These are phyloP conservation scores for Cuniculus paca DNA, from an alignment of 2,797 vertebrate genomes.

Conservation along the genomic window DNA sequence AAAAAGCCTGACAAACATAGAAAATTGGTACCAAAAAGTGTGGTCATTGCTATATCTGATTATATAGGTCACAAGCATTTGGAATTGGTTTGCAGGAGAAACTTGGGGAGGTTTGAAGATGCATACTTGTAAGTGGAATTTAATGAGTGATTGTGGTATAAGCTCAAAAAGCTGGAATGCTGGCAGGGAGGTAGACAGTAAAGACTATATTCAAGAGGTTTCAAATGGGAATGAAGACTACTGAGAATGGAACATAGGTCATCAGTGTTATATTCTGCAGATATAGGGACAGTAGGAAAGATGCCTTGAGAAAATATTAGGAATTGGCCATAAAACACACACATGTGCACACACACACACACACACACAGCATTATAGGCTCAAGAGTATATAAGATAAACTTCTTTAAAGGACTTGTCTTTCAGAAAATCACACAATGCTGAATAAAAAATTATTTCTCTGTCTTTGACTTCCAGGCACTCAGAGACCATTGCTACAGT, in stretches of 20 bases:
- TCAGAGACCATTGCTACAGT: not conserved
- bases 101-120: not conserved
- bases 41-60: not conserved
- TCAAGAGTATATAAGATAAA: not conserved
- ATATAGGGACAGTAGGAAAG: not conserved
- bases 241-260: not conserved
- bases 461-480: not conserved
- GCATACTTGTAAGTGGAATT: not conserved
- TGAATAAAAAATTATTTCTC: not conserved
- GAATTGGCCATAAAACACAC: not conserved
- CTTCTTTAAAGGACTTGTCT: not conserved
- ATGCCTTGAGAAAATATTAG: not conserved
- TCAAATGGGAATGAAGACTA: not conserved
- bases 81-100: not conserved
- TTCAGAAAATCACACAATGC: not conserved
- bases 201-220: not conserved
- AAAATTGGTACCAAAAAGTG: not conserved
- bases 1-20: not conserved
- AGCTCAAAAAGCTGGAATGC: not conserved
- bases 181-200: not conserved
- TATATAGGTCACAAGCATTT: not conserved
- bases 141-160: not conserved
- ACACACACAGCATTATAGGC: not conserved
- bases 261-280: not conserved
- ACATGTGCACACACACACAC: not conserved